Evolutionary conservation across 2,113 vertebrate genomes (phyloP).

Genomic region (Globicephala melas): DNA sequence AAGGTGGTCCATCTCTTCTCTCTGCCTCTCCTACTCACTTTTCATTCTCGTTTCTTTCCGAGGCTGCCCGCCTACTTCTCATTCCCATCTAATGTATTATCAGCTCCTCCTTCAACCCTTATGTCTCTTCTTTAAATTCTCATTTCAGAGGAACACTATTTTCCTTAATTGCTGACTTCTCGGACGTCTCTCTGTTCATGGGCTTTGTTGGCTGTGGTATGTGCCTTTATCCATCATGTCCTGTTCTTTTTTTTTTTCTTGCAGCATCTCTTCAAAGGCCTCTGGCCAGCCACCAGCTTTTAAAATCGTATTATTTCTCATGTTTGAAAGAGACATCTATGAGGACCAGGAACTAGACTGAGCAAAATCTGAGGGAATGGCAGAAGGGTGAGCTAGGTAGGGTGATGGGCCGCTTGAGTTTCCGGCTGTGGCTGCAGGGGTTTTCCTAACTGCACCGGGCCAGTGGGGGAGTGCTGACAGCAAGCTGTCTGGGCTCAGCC

Average conservation of each 20-base stretch:
- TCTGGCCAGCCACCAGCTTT: no score
- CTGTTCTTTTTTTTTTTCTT: background rate
- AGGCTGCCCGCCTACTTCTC: background rate
- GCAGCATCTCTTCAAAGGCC: background rate
- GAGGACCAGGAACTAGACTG: background rate
- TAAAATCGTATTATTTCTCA: background rate
- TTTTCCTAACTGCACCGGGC: background rate
- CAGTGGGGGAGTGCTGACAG: background rate
- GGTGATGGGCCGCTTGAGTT: background rate
- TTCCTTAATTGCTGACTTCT: background rate
- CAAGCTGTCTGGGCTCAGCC: no score
- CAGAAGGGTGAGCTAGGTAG: no score
- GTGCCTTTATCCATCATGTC: background rate
- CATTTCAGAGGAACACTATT: background rate
- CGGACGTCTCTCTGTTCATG: background rate
- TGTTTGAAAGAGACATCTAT: background rate
- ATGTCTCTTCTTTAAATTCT: background rate
- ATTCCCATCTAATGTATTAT: background rate
- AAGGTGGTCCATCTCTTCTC: background rate
- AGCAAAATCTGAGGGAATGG: no score
- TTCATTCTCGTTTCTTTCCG: background rate
- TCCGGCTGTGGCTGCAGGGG: no score
- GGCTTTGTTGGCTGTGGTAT: background rate
- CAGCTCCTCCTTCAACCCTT: background rate
- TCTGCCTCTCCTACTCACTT: background rate